A percentile compares a stretch with the other conserved stretches of the same genome.
phyloP scores from a whole-genome alignment of 2,113 vertebrate species.

The Herpetotheres cachinnans region DNA sequence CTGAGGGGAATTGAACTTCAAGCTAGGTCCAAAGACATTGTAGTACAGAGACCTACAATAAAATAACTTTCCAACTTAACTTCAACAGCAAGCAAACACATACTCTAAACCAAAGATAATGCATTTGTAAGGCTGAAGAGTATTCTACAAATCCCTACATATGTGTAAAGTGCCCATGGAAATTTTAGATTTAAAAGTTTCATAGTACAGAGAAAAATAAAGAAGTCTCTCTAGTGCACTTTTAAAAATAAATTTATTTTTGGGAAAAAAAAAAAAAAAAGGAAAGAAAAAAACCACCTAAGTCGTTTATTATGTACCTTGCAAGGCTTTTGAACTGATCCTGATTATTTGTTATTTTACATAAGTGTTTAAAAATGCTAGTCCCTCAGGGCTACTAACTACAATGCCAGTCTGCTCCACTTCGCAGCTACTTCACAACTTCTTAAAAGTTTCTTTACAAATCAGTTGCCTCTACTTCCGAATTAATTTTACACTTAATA shows the following conservation, averaged over 20 bases:
- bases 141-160: neutral
- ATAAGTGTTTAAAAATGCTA: neutral
- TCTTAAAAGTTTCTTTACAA: neutral
- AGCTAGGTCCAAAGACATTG: neutral
- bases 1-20: neutral
- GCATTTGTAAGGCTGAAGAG: neutral
- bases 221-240: neutral
- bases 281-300: too few relatives aligned
- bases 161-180: neutral
- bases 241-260: neutral
- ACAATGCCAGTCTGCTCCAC: neutral
- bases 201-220: neutral
- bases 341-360: neutral
- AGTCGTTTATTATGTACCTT: neutral
- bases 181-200: neutral
- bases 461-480: neutral
- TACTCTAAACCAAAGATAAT: neutral
- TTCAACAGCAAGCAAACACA: neutral
- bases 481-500: neutral
- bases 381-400: neutral
- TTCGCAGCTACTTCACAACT: neutral
- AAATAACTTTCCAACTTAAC: neutral
- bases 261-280: too few relatives aligned
- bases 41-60: neutral
- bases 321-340: neutral